Evolutionary conservation across 2,113 vertebrate species (phyloP).

Genomic region (Mustela nigripes): DNA sequence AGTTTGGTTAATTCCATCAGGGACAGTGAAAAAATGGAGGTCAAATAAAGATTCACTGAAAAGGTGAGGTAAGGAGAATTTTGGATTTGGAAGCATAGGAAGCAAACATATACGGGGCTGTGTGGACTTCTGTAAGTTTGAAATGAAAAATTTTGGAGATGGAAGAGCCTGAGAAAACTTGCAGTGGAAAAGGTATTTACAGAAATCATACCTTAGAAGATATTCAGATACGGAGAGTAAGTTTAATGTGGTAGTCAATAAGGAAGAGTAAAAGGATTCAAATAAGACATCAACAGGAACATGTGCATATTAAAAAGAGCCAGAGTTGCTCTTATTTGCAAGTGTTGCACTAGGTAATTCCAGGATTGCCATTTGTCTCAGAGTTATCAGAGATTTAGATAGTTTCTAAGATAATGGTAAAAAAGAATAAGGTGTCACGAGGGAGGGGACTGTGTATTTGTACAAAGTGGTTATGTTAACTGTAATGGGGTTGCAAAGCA

Average conservation of each 20-base stretch:
- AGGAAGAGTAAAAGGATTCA: neutral
- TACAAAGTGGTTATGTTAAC: neutral
- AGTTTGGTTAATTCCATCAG: neutral
- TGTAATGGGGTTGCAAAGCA: neutral
- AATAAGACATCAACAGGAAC: neutral
- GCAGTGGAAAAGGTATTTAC: neutral
- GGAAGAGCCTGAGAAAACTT: neutral
- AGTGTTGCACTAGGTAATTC: neutral
- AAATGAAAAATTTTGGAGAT: neutral
- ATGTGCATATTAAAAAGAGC: neutral
- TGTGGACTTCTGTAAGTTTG: neutral
- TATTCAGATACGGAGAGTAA: neutral
- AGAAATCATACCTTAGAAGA: neutral
- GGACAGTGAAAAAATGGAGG: neutral
- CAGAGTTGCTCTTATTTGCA: neutral
- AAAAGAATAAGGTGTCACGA: neutral
- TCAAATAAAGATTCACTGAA: neutral
- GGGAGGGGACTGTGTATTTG: neutral
- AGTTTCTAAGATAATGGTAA: neutral
- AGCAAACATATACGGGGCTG: neutral
- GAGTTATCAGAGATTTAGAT: neutral
- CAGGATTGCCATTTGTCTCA: neutral
- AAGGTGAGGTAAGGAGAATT: neutral
- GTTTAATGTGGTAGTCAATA: neutral
- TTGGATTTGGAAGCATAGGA: neutral